Evolutionary conservation across 1,140 invertebrate genomes (phyloP), one percentile per base, ranked within the genome.

Genomic region (Papilio xuthus): DNA sequence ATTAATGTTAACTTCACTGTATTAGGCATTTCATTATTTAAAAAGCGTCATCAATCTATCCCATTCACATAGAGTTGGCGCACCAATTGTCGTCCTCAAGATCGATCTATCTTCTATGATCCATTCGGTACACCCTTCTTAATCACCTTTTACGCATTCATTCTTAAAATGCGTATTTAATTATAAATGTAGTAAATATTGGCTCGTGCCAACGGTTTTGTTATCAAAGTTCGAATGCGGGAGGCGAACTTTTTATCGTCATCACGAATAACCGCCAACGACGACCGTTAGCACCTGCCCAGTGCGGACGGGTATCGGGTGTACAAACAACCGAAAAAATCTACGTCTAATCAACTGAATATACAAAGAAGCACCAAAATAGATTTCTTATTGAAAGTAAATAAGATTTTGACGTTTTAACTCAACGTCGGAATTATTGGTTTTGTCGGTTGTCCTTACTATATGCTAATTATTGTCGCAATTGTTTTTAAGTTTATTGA

Each of bases 251-350:
- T 92, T 92, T 92, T 91, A 86, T 82, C 83, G 63, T 81, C 87
- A 89, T 90, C 86, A 89, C 83, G 86, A 89, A 86, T 89, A 93
- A 93, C 91, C 89, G 91, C 83, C 91, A 85, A 53, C 53, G 56
- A 80, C 76, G 82, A 89, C 91, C 91, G 91, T 93, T 93, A 91
- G 53, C 91, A 92, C 90, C 91, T 91, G 90, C 87, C 84, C 83
- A 74, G 0, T 37, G 32, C 15, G 13, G 26, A 13, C 60, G 60
- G 15, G 60, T 67, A 67, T 67, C 60, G 26, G 15, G 12, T 67
- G 26, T 67, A 67, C 60, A 67, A 67, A 71, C 32, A 71, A 37
- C n/a, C 69, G 4, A 71, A 71, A 71, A 71, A 67, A 77, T 79
- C 78, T 42, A 63, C 28, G 42, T 75, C 78, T 71, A n/a, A 80